A percentile compares a stretch with the other conserved stretches of the same genome.
These are phyloP conservation scores for Amiota mariae DNA, from an alignment of 2,888 invertebrate species.

Conservation along the genomic window DNA sequence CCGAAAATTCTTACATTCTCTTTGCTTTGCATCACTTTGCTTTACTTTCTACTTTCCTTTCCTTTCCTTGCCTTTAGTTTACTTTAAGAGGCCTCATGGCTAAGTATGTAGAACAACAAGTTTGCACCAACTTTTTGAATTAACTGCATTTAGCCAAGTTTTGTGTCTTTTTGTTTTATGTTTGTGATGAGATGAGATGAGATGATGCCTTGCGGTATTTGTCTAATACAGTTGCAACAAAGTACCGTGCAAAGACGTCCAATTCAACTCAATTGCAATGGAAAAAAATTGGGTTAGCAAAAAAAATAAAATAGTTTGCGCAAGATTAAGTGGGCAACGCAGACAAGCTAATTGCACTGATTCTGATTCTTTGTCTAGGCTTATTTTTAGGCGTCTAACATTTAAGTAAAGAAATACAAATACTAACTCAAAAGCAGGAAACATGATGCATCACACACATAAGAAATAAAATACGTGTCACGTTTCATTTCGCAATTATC, in stretches of 20 bases:
- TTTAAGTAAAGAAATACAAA: no score
- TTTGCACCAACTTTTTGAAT: constrained; percentile 6
- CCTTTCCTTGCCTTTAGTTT: no score
- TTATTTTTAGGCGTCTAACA: constrained; percentile 28
- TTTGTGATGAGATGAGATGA: background rate
- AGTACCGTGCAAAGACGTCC: background rate
- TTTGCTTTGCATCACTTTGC: no score
- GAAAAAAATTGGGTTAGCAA: constrained; percentile 25
- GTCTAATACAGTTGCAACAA: background rate
- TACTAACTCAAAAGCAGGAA: no score
- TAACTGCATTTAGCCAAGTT: constrained; percentile 13
- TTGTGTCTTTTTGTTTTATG: background rate
- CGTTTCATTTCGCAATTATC: background rate
- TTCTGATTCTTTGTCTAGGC: constrained; percentile 13
- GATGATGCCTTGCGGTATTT: background rate
- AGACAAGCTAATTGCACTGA: constrained; percentile 21
- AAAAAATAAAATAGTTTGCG: constrained; percentile 18
- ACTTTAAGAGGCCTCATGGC: background rate
- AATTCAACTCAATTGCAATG: background rate
- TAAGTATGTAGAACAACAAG: background rate
- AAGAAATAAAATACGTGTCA: background rate
- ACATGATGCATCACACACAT: no score
- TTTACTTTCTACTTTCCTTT: no score
- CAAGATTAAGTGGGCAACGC: constrained; percentile 24
- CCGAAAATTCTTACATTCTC: background rate